Evolutionary conservation across 2,888 invertebrate genomes (phyloP).

Genomic region (Drosophila ezoana): DNA sequence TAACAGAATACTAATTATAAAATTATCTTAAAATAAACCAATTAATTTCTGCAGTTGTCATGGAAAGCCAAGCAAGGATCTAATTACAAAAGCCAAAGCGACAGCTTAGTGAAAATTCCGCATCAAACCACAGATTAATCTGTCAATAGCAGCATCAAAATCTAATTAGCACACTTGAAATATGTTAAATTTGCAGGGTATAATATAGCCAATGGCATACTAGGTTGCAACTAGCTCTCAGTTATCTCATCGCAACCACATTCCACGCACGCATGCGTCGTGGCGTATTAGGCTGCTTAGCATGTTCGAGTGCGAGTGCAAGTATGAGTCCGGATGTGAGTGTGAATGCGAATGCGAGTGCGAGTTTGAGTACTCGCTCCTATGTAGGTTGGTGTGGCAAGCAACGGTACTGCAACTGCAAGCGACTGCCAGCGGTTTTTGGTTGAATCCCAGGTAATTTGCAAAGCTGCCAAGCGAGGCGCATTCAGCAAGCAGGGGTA

Average conservation of each 20-base stretch:
- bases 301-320: conserved; percentile 32
- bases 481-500: conserved; percentile 1
- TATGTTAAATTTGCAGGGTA: conserved; percentile 25
- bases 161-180: conserved; percentile 6
- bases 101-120: not conserved
- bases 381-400: conserved; percentile 79
- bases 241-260: conserved; percentile 68
- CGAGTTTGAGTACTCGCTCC: conserved; percentile 49
- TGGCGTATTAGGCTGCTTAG: conserved; percentile 57
- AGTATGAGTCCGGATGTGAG: conserved; percentile 15
- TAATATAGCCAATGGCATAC: not conserved
- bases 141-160: not conserved
- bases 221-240: conserved; percentile 45
- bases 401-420: conserved; percentile 66
- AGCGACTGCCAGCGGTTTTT: conserved; percentile 57
- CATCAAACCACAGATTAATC: not conserved
- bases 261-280: conserved; percentile 65
- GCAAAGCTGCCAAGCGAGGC: conserved; percentile 56
- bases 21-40: no score
- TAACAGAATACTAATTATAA: no score
- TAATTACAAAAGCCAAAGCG: not conserved
- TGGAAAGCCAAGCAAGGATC: not conserved
- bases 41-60: not conserved
- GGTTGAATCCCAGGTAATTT: conserved; percentile 58
- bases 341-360: conserved; percentile 22